Evolutionary conservation across 2,113 vertebrate species (phyloP).

Genomic region (Pholis gunnellus): DNA sequence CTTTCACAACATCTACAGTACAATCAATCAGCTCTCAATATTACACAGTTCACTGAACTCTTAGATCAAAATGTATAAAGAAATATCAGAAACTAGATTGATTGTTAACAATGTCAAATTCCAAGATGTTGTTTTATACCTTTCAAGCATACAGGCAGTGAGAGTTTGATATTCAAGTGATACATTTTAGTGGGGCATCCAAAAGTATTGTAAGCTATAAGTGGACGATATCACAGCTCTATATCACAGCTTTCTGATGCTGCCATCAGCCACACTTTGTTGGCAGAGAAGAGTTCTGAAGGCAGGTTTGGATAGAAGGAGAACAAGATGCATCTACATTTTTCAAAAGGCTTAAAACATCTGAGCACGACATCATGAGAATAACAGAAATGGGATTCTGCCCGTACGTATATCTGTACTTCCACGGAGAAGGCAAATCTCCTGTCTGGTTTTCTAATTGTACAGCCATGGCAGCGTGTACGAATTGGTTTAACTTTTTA

Average conservation of each 20-base stretch:
- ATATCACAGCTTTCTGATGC: neutral
- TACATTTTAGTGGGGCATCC: neutral
- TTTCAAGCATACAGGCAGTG: neutral
- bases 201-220: neutral
- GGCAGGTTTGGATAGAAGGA: neutral
- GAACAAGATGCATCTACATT: too few species aligned
- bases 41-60: neutral
- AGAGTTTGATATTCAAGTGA: slow-evolving; percentile 13
- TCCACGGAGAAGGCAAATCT: neutral
- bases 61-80: neutral
- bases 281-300: neutral
- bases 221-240: neutral
- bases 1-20: neutral
- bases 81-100: neutral
- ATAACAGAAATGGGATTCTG: neutral
- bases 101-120: neutral
- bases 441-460: neutral
- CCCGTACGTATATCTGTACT: neutral
- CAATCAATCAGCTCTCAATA: neutral
- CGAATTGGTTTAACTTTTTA: neutral
- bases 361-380: neutral
- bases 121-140: neutral
- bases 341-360: too few species aligned
- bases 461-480: neutral
- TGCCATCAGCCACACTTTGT: neutral